Base-by-base conservation (phyloP, 2,888 invertebrate genomes). In the Trissoscelio sp. region DNA sequence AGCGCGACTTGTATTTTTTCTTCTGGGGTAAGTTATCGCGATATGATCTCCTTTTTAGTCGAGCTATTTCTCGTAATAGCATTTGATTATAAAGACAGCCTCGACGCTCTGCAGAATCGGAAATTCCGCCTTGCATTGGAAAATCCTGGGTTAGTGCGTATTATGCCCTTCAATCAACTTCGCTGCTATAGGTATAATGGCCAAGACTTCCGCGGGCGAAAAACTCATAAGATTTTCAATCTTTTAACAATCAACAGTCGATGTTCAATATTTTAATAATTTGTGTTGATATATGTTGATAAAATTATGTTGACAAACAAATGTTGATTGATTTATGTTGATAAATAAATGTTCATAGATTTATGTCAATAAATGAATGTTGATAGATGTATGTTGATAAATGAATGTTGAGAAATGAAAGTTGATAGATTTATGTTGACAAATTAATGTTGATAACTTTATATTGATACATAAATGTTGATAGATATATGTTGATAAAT, bases 1-100 rank as follows among this genome's bases (percentile, higher is more conserved):
- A 53, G 70, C 39, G 46, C 51, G 62, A 77, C 69, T 78, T 78
- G 55, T 53, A 64, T 12, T 42, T 60, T 57, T 64, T 55, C 67
- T 78, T 53, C 39, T 20, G 57, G 11, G 53, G 77, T 60, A 69
- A 67, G 58, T 66, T 67, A 60, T 48, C 67, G 62, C 69, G 77
- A 67, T 67, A 75, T 31, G 77, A 77, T 77, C 77, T 77, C 77
- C 77, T 77, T 69, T 69, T 77, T 69, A 70, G 37, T 69, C 69
- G 44, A 77, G 78, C 70, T 53, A 70, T 64, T 78, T 64, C 64
- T 62, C 78, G 78, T 78, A 78, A 78, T 70, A 64, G 70, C 70
- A 57, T 78, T 78, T 78, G 70, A 78, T 78, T 72, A 66, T 60
- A 72, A 66, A 69, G 72, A 72, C 55, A 66, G 64, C 70, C 34